phyloP scores from a whole-genome alignment of 1,140 invertebrate genomes.

The Coelopa frigida region DNA sequence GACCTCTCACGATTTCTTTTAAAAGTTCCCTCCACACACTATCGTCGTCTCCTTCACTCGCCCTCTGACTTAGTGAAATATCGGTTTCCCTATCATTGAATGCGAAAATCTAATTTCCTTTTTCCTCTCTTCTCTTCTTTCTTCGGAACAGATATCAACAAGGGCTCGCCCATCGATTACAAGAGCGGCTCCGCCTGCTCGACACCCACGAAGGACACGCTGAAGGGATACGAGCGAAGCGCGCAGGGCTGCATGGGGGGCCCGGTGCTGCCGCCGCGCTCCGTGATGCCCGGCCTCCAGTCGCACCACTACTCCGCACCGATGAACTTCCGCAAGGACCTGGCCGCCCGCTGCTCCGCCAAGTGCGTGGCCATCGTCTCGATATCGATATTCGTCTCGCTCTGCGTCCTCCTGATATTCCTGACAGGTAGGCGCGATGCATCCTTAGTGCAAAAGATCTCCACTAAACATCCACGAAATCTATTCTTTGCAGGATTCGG shows the following conservation, averaged over 20 bases:
- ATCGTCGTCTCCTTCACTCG: too few species aligned
- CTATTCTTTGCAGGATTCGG: slow-evolving; percentile 56
- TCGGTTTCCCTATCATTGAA: too few species aligned
- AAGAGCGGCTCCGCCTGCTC: slow-evolving; percentile 52
- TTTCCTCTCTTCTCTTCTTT: background rate
- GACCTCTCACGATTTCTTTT: too few species aligned
- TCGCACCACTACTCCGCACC: slow-evolving; percentile 44
- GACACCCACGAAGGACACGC: slow-evolving; percentile 44
- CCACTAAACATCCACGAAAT: background rate
- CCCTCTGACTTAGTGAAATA: too few species aligned
- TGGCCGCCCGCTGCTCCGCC: slow-evolving; percentile 81
- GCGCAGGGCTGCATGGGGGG: slow-evolving; percentile 49
- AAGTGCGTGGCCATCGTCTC: slow-evolving; percentile 81
- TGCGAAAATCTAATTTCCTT: too few species aligned
- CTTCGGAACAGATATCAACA: slow-evolving; percentile 67
- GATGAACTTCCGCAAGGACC: slow-evolving; percentile 77
- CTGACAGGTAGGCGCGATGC: slow-evolving; percentile 65
- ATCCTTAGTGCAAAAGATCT: background rate
- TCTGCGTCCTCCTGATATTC: slow-evolving; percentile 75
- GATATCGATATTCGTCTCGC: slow-evolving; percentile 70
- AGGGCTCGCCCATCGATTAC: slow-evolving; percentile 80
- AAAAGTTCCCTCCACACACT: too few species aligned
- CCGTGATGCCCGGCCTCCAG: slow-evolving; percentile 52
- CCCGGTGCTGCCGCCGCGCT: slow-evolving; percentile 65
- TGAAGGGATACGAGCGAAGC: slow-evolving; percentile 61